These are phyloP conservation scores for Megaceryle alcyon DNA, from an alignment of 2,797 vertebrate species.

Conservation along the genomic window DNA sequence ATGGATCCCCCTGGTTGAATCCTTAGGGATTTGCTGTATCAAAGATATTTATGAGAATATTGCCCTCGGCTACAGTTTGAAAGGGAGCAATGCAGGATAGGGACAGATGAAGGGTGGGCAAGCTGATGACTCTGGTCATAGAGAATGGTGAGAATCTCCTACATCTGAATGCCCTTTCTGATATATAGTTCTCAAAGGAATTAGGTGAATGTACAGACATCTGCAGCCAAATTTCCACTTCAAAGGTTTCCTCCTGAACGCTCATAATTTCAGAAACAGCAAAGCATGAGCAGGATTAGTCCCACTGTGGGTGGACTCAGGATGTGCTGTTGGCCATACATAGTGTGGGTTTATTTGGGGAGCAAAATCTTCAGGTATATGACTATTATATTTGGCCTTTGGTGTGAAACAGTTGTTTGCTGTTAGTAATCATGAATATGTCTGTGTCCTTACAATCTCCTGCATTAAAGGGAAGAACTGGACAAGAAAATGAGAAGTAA, in stretches of 20 bases:
- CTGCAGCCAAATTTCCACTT: background rate
- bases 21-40: slow-evolving; percentile 42
- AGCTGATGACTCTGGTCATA: background rate
- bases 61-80: background rate
- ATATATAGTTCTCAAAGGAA: background rate
- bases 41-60: slow-evolving; percentile 32
- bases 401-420: background rate
- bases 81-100: background rate
- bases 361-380: background rate
- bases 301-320: fast-evolving
- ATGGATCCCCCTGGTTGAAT: background rate
- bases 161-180: background rate
- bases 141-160: background rate
- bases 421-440: background rate
- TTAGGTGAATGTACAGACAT: background rate
- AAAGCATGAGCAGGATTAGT: background rate
- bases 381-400: background rate
- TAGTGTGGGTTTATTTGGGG: background rate
- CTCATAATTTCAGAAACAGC: background rate
- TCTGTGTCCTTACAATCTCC: background rate
- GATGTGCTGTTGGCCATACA: fast-evolving
- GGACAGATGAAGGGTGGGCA: slow-evolving; percentile 2
- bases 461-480: background rate
- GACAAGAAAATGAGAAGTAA: background rate
- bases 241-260: background rate